Percentiles rank a stretch among this genome's conserved stretches.
Evolutionary conservation across 2,797 vertebrate species (phyloP).

Genomic region (Pteropus rufus): DNA sequence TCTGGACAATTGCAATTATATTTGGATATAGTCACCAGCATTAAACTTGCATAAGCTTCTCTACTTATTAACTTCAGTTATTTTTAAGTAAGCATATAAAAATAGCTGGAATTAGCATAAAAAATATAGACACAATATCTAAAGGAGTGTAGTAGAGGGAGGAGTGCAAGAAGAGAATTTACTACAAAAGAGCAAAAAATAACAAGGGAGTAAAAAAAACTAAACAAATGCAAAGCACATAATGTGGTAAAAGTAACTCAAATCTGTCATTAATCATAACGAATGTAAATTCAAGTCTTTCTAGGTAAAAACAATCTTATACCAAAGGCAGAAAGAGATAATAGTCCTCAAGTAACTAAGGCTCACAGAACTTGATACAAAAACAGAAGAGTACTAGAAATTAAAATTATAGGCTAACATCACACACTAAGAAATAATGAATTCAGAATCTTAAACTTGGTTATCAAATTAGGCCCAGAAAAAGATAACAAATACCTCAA

Average conservation of each 20-base stretch:
- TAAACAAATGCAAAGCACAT: background rate
- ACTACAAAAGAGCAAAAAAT: background rate
- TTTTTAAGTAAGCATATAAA: background rate
- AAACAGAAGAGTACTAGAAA: background rate
- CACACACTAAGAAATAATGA: background rate
- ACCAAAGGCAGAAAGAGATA: background rate
- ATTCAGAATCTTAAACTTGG: background rate
- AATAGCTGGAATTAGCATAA: background rate
- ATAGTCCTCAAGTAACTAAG: background rate
- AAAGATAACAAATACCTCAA: background rate
- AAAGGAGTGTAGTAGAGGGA: background rate
- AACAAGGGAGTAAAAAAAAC: background rate
- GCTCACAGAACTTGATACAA: background rate
- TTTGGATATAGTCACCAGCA: background rate
- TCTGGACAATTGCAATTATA: background rate
- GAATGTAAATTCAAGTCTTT: background rate
- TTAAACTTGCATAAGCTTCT: background rate
- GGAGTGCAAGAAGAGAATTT: background rate
- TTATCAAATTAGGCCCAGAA: background rate
- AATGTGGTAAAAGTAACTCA: background rate
- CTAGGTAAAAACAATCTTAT: background rate
- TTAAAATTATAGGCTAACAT: background rate
- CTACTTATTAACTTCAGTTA: background rate
- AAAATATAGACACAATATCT: background rate
- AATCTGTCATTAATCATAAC: background rate